Percentiles rank a stretch among this genome's conserved stretches.
Conservation (phyloP, 30 jellyfish, hydroid and myxozoan genomes). For the Hydra vulgaris region DNA sequence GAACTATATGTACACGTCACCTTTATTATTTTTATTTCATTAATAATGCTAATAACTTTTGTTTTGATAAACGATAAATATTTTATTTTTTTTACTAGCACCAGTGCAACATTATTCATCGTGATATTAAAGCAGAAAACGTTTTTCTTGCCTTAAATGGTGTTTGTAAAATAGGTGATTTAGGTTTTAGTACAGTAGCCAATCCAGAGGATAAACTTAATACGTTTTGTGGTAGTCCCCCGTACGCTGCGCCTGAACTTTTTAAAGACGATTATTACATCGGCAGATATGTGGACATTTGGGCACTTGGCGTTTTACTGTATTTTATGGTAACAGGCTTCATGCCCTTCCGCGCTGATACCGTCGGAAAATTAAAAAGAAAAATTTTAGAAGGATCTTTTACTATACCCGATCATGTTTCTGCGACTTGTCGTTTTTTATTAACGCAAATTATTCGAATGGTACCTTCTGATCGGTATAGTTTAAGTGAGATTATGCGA, state of each 20-base stretch:
- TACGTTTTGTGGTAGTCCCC: conserved; percentile 95
- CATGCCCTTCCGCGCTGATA: conserved; percentile 95
- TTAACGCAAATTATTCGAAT: conserved; percentile 61
- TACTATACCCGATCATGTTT: conserved; percentile 58
- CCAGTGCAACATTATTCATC: conserved; percentile 68
- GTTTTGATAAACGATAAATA: too few relatives aligned
- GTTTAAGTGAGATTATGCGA: conserved; percentile 65
- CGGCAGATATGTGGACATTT: conserved; percentile 73
- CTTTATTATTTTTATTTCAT: too few relatives aligned
- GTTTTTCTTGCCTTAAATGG: conserved; percentile 68
- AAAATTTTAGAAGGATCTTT: conserved; percentile 70
- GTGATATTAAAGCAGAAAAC: conserved; percentile 93
- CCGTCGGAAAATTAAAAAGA: conserved; percentile 81
- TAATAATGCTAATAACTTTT: too few relatives aligned
- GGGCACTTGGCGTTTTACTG: conserved; percentile 89
- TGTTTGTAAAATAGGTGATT: conserved; percentile 72
- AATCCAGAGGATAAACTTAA: conserved; percentile 53
- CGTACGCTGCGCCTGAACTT: conserved; percentile 95
- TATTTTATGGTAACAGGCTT: conserved; percentile 86
- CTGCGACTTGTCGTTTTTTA: conserved; percentile 61
- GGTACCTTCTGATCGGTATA: conserved; percentile 68
- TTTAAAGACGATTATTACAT: conserved; percentile 81
- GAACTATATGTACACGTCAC: too few relatives aligned
- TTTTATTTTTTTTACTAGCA: conserved; percentile 40
- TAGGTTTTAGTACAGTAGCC: conserved; percentile 86